Percentiles rank a stretch among this genome's conserved stretches.
phyloP scores from a whole-genome alignment of 2,113 vertebrate species.

The Rutilus rutilus region DNA sequence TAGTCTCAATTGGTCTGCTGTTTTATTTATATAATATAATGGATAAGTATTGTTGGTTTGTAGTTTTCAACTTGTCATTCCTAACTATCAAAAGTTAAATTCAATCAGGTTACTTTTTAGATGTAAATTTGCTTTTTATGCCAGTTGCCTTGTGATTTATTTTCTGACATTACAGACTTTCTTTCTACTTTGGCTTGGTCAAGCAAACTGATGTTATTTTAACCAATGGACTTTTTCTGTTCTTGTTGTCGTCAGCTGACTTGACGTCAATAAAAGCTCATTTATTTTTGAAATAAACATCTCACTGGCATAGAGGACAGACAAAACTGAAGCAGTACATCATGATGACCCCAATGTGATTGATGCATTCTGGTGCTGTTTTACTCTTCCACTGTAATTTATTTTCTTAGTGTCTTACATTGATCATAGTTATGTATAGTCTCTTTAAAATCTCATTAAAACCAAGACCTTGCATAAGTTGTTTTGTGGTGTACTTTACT shows the following conservation, averaged over 20 bases:
- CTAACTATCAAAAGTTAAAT: background rate
- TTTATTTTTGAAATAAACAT: background rate
- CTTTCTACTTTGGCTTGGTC: background rate
- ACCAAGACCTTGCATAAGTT: background rate
- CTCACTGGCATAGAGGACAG: background rate
- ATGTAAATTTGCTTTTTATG: background rate
- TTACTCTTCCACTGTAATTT: background rate
- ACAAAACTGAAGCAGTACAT: background rate
- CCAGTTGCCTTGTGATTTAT: background rate
- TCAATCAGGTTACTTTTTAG: background rate
- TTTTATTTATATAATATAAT: background rate
- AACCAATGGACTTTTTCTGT: background rate
- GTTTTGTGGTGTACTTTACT: background rate
- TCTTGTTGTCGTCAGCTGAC: background rate
- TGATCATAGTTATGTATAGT: background rate
- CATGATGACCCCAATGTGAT: background rate
- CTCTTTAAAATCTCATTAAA: conserved; percentile 31
- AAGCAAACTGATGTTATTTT: background rate
- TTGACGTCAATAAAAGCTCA: background rate
- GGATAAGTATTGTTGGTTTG: background rate
- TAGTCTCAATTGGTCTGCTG: background rate
- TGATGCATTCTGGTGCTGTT: conserved; percentile 16
- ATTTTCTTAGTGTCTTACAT: background rate
- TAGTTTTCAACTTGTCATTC: background rate
- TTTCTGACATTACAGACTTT: background rate